Conservation (phyloP, 2,113 vertebrate species). For the Albula glossodonta region DNA sequence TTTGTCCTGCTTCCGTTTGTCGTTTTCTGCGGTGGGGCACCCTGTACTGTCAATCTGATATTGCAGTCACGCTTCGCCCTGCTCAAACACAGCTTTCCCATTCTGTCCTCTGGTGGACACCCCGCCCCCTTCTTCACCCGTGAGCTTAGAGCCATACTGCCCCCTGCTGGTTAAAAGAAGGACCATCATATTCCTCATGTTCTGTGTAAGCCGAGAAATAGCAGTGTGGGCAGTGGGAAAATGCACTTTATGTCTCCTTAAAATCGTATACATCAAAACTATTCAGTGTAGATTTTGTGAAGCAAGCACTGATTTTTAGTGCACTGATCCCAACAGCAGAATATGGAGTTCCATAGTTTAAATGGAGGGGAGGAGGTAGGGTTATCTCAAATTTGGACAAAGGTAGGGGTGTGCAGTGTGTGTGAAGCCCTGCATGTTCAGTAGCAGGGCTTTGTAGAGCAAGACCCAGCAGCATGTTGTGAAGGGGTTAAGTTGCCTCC, state of each 20-base stretch:
- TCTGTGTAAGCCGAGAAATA: not conserved
- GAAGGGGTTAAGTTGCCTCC: conserved; percentile 68
- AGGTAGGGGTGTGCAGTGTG: not conserved
- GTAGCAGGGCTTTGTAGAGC: not conserved
- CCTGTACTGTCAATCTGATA: not conserved
- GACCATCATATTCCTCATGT: not conserved
- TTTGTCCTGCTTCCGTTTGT: too few relatives aligned
- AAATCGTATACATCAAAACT: not conserved
- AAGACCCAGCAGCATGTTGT: not conserved
- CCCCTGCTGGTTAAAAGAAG: conserved; percentile 32
- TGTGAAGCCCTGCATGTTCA: too few relatives aligned
- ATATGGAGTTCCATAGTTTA: not conserved
- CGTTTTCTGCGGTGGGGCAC: too few relatives aligned
- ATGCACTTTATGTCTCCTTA: not conserved
- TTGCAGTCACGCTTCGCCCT: conserved; percentile 2
- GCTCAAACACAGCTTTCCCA: not conserved
- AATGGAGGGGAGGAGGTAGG: not conserved
- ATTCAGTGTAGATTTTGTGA: not conserved
- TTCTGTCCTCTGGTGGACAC: not conserved
- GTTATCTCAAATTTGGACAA: not conserved
- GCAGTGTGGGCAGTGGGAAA: not conserved
- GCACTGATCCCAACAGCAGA: not conserved
- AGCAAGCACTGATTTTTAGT: not conserved
- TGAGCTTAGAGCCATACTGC: conserved; percentile 32
- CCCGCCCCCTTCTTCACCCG: not conserved